Evolutionary conservation across 1,140 invertebrate genomes (phyloP), one percentile per base, ranked within the genome.

Genomic region (Drosophila kepulauana): DNA sequence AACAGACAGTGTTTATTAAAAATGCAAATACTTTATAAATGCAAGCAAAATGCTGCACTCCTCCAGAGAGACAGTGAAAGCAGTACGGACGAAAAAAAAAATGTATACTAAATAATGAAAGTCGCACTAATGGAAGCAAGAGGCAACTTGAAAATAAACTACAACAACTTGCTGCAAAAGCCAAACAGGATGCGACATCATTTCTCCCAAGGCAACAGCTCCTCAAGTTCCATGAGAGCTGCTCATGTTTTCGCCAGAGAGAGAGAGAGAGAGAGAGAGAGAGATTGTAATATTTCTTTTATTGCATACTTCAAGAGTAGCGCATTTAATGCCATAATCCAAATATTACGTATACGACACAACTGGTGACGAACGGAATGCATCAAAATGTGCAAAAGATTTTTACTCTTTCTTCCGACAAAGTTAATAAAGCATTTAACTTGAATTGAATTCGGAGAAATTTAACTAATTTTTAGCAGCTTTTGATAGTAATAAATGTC

Each of bases 11-110:
- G 68, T 30, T 67, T 72, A 86, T 86, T 81, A 78, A 85, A 86
- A 65, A 86, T 85, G 78, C 82, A 85, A 86, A 81, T 87, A 79
- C 79, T 66, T 86, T 61, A 76, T 64, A 82, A 86, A 86, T 85
- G 82, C 82, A 86, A 71, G 81, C 79, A 75, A 81, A 85, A 81
- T 81, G 74, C 61, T 81, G 66, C 63, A 54, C 75, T 69, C 41
- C 38, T 67, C 71, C 71, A 52, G 38, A 46, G 13, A 51, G 43
- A 64, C 33, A 30, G 45, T 38, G 25, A 38, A 13, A 62, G 11
- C 1, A 16, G 5, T 0, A 33, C n/a, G 35, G n/a, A 48, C 66
- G 52, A 41, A 38, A 30, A 45, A 45, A 16, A 54, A 46, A 49
- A 43, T 43, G 5, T 13, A 13, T 61, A 56, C 57, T 85, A 84